Evolutionary conservation across 1,140 invertebrate species (phyloP).

Genomic region (Procambarus virginalis): DNA sequence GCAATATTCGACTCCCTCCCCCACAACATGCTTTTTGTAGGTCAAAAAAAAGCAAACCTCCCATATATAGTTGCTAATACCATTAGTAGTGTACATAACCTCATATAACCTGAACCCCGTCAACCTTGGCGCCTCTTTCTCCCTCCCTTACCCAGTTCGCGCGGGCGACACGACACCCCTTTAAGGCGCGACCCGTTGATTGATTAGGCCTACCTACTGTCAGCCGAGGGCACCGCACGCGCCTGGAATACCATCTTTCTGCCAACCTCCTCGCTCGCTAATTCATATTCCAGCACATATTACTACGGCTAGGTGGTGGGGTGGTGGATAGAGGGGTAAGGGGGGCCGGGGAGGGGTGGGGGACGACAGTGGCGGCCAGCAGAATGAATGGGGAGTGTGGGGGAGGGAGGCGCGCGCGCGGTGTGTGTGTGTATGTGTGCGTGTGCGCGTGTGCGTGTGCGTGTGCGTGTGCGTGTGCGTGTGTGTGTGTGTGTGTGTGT

Average conservation of each 20-base stretch:
- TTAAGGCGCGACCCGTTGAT: conserved; percentile 54
- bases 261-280: neutral
- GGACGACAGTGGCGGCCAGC: neutral
- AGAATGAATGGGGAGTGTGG: neutral
- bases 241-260: neutral
- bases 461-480: neutral
- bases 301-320: neutral
- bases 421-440: neutral
- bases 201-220: conserved; percentile 63
- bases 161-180: conserved; percentile 39
- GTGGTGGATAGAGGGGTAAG: neutral
- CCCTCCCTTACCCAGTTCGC: conserved; percentile 55
- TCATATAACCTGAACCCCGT: neutral
- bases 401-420: neutral
- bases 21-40: too few relatives aligned
- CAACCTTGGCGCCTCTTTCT: neutral
- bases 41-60: too few relatives aligned
- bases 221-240: conserved; percentile 28
- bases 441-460: neutral
- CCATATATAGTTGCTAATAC: too few relatives aligned
- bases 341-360: neutral
- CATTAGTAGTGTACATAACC: too few relatives aligned
- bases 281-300: neutral
- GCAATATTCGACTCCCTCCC: too few relatives aligned
- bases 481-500: too few relatives aligned